Evolutionary conservation across 2,888 invertebrate genomes (phyloP), one percentile per base, ranked within the genome.

Genomic region (Chironomus riparius): DNA sequence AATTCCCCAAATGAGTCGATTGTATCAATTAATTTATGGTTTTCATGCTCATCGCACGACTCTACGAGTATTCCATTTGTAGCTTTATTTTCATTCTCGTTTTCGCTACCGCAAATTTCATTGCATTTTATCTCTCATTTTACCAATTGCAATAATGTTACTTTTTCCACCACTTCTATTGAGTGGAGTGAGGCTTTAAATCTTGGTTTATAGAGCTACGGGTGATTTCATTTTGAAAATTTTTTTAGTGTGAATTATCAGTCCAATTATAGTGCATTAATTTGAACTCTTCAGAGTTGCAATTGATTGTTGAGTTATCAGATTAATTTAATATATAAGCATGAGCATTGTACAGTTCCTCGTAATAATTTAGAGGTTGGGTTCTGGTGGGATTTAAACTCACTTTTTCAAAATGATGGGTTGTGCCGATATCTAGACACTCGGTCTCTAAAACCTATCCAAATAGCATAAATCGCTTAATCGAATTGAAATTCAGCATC

Each of bases 11-110:
- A 38, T 24, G 71, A 71, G 62, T 62, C 21, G 72, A 72, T 72
- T 72, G 50, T 72, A 72, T 72, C 72, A 72, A 72, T 72, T 72
- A 72, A 72, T 72, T 72, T 72, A 72, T 72, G 72, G 38, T 61
- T 65, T 65, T 38, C 38, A 65, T 24, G 13, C 65, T 65, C 65
- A 24, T 65, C 65, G 13, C 65, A 22, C 62, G 28, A 72, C 72
- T 38, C 47, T 68, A 5, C 38, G 68, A 22, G 38, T 13, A 5
- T 68, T 21, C 21, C 3, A 24, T 21, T 21, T 13, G 24, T 38
- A 28, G 13, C 4, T 38, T 15, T 12, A 13, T 21, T 47, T 38
- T 68, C 13, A 68, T 38, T 7, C 28, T n/a, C 68, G 38, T 6
- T n/a, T n/a, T 68, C 47, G 38, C n/a, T 68, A 38, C 38, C 68